Evolutionary conservation across 92 coral and sea anemone species (phyloP).

Genomic region (Meandrina meandrites): DNA sequence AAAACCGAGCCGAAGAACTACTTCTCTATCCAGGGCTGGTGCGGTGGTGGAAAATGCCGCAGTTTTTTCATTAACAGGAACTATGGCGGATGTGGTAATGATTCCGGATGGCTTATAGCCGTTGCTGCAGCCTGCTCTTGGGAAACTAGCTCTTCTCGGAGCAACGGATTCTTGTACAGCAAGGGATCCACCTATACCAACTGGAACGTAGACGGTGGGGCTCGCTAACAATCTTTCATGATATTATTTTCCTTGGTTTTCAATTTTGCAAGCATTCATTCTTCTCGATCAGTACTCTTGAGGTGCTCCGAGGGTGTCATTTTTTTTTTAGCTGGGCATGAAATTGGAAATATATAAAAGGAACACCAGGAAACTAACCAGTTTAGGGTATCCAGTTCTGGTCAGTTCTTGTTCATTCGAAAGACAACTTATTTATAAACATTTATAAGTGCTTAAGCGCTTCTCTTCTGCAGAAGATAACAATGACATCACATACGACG

Average conservation of each 20-base stretch:
- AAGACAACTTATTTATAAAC: too few relatives aligned
- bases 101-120: conserved; percentile 50
- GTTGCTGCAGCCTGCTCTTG: background rate
- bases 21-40: conserved; percentile 42
- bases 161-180: conserved; percentile 17
- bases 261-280: background rate
- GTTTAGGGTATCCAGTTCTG: too few relatives aligned
- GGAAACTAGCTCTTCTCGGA: conserved; percentile 3
- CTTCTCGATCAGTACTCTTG: too few relatives aligned
- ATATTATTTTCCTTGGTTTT: background rate
- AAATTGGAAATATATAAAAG: too few relatives aligned
- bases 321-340: too few relatives aligned
- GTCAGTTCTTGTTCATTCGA: too few relatives aligned
- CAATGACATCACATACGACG: too few relatives aligned
- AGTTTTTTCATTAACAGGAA: conserved; percentile 54
- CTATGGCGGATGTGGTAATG: conserved; percentile 41
- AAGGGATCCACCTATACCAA: conserved; percentile 16
- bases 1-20: conserved; percentile 39
- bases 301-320: too few relatives aligned
- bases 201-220: conserved; percentile 20
- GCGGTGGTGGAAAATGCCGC: background rate
- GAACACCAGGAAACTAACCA: too few relatives aligned
- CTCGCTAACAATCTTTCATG: too few relatives aligned
- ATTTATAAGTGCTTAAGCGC: too few relatives aligned
- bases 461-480: too few relatives aligned